These are phyloP conservation scores for Meloidogyne exigua DNA, from an alignment of 1,140 invertebrate species.

Conservation along the genomic window DNA sequence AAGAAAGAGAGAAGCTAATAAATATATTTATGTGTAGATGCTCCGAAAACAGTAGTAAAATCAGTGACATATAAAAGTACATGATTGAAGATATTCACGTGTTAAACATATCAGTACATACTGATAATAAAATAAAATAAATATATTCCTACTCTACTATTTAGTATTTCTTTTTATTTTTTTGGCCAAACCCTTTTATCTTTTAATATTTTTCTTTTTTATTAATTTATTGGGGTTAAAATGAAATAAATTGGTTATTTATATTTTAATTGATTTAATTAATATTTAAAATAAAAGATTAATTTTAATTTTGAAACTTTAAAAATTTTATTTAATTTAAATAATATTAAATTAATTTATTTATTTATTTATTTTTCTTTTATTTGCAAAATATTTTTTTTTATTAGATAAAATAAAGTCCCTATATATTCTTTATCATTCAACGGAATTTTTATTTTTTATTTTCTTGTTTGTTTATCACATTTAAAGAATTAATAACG, in stretches of 20 bases:
- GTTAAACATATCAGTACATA: not conserved
- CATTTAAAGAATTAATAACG: not conserved
- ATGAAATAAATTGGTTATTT: too few relatives aligned
- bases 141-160: not conserved
- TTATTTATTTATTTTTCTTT: too few relatives aligned
- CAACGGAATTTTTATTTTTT: not conserved
- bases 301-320: too few relatives aligned
- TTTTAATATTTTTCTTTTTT: not conserved
- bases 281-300: too few relatives aligned
- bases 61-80: conserved; percentile 1
- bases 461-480: not conserved
- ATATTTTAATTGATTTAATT: too few relatives aligned
- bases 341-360: too few relatives aligned
- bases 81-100: not conserved
- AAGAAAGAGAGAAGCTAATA: too few relatives aligned
- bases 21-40: not conserved
- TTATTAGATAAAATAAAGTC: not conserved
- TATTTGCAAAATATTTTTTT: too few relatives aligned
- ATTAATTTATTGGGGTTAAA: too few relatives aligned
- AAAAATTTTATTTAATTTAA: too few relatives aligned
- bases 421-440: not conserved
- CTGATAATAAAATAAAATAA: not conserved
- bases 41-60: not conserved
- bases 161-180: not conserved
- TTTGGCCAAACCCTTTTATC: not conserved